Base-by-base conservation (phyloP, 2,888 invertebrate genomes). In the Branchellion lobata region DNA sequence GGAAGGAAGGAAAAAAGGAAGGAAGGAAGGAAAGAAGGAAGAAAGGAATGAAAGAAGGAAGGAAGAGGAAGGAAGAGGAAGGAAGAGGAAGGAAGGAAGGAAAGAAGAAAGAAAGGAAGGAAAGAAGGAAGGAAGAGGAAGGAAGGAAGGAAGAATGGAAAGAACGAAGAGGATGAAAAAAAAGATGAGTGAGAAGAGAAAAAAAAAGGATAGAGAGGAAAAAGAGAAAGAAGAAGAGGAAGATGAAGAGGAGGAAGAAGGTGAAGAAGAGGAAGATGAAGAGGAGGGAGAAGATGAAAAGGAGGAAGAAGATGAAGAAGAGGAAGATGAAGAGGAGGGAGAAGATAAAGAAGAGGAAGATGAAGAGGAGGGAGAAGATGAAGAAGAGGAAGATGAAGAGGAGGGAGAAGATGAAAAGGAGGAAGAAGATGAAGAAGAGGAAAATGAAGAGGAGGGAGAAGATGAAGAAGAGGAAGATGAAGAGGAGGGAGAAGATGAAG, bases 161-260 rank as follows among this genome's bases (percentile, higher is more conserved):
- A n/a, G n/a, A n/a, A n/a, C n/a, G n/a, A n/a, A n/a, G n/a, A n/a
- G n/a, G n/a, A n/a, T n/a, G n/a, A n/a, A n/a, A n/a, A n/a, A n/a
- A n/a, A n/a, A n/a, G n/a, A n/a, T n/a, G n/a, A n/a, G n/a, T n/a
- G n/a, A n/a, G n/a, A n/a, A n/a, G n/a, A n/a, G n/a, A n/a, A n/a
- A n/a, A n/a, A n/a, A n/a, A n/a, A n/a, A n/a, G n/a, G n/a, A n/a
- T n/a, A n/a, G n/a, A n/a, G n/a, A n/a, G n/a, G n/a, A n/a, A n/a
- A n/a, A n/a, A 24, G 51, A 51, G n/a, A 47, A 51, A 61, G 75
- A 51, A 27, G 75, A 24, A 65, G 75, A 51, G n/a, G 75, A 51
- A 29, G 57, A n/a, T n/a, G n/a, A n/a, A n/a, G n/a, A n/a, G n/a
- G n/a, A n/a, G n/a, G n/a, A n/a, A n/a, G n/a, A 51, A 24, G 75